Conservation (phyloP, 2,797 vertebrate species). For the Gambelia wislizenii region DNA sequence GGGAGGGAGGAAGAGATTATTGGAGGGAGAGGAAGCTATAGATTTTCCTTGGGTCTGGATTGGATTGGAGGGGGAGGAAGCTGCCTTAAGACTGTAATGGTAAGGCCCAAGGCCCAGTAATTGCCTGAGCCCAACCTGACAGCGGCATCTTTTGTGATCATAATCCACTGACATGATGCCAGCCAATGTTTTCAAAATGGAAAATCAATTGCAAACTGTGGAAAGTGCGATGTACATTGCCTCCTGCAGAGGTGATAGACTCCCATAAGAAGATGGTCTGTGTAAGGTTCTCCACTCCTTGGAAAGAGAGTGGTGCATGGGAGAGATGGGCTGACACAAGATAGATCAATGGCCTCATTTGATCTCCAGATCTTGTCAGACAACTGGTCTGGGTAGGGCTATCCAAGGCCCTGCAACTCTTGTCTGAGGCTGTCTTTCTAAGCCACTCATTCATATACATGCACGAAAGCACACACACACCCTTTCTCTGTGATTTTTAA, state of each 20-base stretch:
- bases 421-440: background rate
- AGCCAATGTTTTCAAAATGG: too few relatives aligned
- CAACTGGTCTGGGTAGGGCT: background rate
- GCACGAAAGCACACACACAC: too few relatives aligned
- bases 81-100: background rate
- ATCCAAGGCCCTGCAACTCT: conserved; percentile 20
- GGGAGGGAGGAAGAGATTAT: background rate
- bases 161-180: too few relatives aligned
- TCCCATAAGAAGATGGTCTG: background rate
- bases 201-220: too few relatives aligned
- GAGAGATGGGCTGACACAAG: background rate
- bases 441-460: background rate
- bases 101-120: background rate
- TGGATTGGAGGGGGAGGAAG: too few relatives aligned
- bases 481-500: too few relatives aligned
- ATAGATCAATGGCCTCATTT: background rate
- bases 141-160: too few relatives aligned
- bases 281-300: background rate
- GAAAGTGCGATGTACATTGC: too few relatives aligned
- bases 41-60: too few relatives aligned
- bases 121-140: background rate
- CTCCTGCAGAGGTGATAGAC: background rate
- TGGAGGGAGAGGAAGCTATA: too few relatives aligned
- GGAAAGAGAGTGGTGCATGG: background rate
- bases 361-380: background rate